These are phyloP conservation scores for Calephelis virginiensis DNA, from an alignment of 1,140 invertebrate species.

Conservation along the genomic window DNA sequence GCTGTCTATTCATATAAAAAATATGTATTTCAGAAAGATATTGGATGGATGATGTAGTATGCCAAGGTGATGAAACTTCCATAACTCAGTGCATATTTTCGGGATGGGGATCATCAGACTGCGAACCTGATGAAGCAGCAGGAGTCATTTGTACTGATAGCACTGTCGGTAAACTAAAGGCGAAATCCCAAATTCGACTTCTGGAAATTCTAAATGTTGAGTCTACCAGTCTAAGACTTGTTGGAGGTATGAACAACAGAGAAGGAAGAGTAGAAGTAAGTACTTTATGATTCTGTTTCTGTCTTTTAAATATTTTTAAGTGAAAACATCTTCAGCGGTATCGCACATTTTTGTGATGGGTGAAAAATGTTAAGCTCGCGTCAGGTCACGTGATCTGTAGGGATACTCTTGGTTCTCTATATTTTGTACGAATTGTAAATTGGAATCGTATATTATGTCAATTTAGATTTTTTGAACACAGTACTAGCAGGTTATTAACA, in stretches of 20 bases:
- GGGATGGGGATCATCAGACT: slow-evolving; percentile 91
- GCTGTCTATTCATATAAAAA: too few species aligned
- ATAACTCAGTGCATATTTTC: slow-evolving; percentile 88
- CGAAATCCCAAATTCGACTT: slow-evolving; percentile 55
- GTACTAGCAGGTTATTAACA: too few species aligned
- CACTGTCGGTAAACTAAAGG: slow-evolving; percentile 32
- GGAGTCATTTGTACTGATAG: slow-evolving; percentile 85
- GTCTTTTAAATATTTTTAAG: too few species aligned
- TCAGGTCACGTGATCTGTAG: too few species aligned
- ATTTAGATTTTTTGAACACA: too few species aligned
- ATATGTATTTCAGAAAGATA: slow-evolving; percentile 81
- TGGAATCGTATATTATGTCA: too few species aligned
- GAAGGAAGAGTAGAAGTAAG: slow-evolving; percentile 91
- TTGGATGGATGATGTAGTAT: slow-evolving; percentile 95
- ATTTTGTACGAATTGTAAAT: too few species aligned
- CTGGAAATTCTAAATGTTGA: slow-evolving; percentile 60
- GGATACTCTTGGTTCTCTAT: too few species aligned
- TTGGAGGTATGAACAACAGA: slow-evolving; percentile 80
- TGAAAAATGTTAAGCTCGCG: too few species aligned
- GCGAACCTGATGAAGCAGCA: slow-evolving; percentile 86
- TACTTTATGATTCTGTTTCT: neutral
- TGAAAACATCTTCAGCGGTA: too few species aligned
- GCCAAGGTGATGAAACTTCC: slow-evolving; percentile 87
- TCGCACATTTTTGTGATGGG: too few species aligned
- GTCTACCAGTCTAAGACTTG: slow-evolving; percentile 76